Percentiles rank a stretch among this genome's conserved stretches.
phyloP scores from a whole-genome alignment of 2,888 invertebrate species.

The Pogonocherus hispidulus region DNA sequence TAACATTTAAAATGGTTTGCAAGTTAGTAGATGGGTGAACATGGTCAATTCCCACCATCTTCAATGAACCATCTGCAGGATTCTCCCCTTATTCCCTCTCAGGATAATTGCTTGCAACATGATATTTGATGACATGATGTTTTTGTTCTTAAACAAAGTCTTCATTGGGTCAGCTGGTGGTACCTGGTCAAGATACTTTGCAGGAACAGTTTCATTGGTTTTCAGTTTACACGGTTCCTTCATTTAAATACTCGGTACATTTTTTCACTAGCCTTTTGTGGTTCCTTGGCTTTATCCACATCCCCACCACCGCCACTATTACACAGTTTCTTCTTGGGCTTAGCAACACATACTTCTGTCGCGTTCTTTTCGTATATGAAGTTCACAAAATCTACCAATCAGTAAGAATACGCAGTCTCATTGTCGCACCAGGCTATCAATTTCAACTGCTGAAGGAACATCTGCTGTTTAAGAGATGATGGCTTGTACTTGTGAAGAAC shows the following conservation, averaged over 20 bases:
- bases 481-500: constrained; percentile 81
- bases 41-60: too few species aligned
- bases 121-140: too few species aligned
- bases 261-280: too few species aligned
- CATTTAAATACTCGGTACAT: too few species aligned
- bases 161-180: background rate
- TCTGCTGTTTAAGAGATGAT: constrained; percentile 73
- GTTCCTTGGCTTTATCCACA: background rate
- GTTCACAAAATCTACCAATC: constrained; percentile 82
- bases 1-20: too few species aligned
- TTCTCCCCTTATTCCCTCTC: too few species aligned
- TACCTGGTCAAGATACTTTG: background rate
- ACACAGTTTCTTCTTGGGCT: background rate
- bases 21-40: too few species aligned
- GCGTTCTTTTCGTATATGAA: constrained; percentile 66
- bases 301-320: background rate
- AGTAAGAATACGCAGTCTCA: constrained; percentile 86
- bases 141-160: too few species aligned
- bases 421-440: constrained; percentile 92
- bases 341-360: background rate
- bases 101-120: too few species aligned
- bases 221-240: too few species aligned
- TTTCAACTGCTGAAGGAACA: constrained; percentile 85
- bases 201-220: too few species aligned
- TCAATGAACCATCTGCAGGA: too few species aligned